Base-by-base conservation (phyloP, 2,797 vertebrate genomes). In the Siniperca obscura region DNA sequence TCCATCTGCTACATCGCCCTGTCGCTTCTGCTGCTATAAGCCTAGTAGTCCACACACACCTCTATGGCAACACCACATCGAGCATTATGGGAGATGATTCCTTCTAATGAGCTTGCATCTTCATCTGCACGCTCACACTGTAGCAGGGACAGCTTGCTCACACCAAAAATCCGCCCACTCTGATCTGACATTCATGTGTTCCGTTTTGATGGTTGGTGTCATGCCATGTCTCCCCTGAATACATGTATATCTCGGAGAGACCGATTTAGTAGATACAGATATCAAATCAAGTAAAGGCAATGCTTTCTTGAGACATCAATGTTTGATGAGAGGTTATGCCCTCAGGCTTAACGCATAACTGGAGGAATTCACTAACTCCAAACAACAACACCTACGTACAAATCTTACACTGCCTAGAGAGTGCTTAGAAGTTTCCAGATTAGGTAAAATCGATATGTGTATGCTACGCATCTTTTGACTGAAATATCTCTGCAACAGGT, bases 71-170 rank as follows among this genome's bases (percentile, higher is more conserved):
- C 80, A 48, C 71, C 76, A 82, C 72, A 61, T 56, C 3, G 2
- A 85, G 81, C 83, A 91, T 90, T 73, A 90, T 83, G 73, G 79
- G 87, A 85, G 65, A 84, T 69, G 81, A 92, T 82, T 75, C 68
- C 81, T 69, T 60, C 81, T 86, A 92, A 94, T 88, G 87, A 91
- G 88, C 78, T 73, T 48, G 82, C 80, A 55, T 78, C 87, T 85
- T 89, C 81, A 76, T 77, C 79, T 70, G 68, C 75, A 57, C 34
- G 1, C 52, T 67, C 34, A 17, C 21, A n/a, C 80, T 1, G 48
- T 3, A 27, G 64, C 70, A 6, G 5, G 50, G 70, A 64, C 50
- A 42, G 78, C 74, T n/a, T 14, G 82, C 76, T 80, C 71, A 16
- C 64, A 70, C 72, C 25, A 5, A 59, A 36, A 78, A 83, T 72